A percentile compares a stretch with the other conserved stretches of the same genome.
Conservation (phyloP, 1,140 invertebrate species). For the Parasteatoda tepidariorum region DNA sequence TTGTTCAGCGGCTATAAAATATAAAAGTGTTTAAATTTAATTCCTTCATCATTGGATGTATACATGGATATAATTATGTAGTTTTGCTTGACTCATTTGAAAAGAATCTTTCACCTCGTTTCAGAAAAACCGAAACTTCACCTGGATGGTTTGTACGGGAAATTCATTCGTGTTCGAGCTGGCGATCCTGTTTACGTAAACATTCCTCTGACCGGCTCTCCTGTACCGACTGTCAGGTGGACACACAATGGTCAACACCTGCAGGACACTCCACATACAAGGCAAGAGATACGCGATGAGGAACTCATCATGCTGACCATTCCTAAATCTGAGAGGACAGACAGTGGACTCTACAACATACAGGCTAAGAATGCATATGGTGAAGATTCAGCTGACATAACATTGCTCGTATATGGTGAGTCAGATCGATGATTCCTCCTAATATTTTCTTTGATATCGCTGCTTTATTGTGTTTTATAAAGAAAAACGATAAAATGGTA, state of each 20-base stretch:
- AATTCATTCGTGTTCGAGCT: conserved; percentile 94
- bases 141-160: conserved; percentile 88
- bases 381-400: conserved; percentile 90
- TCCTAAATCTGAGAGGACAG: conserved; percentile 87
- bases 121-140: conserved; percentile 93
- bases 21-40: too few relatives aligned
- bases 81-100: too few relatives aligned
- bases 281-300: conserved; percentile 84
- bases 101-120: too few relatives aligned
- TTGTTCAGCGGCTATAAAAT: too few relatives aligned
- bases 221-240: conserved; percentile 93
- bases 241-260: conserved; percentile 81
- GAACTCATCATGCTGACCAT: conserved; percentile 87
- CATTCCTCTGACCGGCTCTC: conserved; percentile 94
- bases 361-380: conserved; percentile 90
- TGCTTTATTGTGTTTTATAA: too few relatives aligned
- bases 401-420: conserved; percentile 77
- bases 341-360: conserved; percentile 92
- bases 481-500: too few relatives aligned
- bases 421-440: background rate
- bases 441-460: too few relatives aligned
- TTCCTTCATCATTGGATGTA: too few relatives aligned
- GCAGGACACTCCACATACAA: conserved; percentile 72
- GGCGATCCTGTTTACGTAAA: conserved; percentile 96
- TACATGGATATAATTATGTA: too few relatives aligned